A percentile compares a stretch with the other conserved stretches of the same genome.
These are phyloP conservation scores for Pelusios castaneus DNA, from an alignment of 2,113 vertebrate genomes.

Conservation along the genomic window DNA sequence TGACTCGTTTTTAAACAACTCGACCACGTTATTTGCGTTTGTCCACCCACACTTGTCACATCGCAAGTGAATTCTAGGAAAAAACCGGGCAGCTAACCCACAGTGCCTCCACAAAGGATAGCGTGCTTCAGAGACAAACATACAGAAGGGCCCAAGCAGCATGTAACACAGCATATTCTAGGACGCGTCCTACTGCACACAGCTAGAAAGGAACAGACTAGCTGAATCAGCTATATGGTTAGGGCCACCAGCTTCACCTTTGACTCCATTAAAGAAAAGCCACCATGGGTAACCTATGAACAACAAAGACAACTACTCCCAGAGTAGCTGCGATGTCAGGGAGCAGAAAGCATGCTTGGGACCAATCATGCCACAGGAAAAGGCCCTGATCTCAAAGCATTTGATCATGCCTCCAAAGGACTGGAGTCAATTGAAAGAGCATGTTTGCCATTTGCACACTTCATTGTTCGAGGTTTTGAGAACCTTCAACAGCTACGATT, in stretches of 20 bases:
- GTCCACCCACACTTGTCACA: background rate
- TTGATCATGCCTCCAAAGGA: background rate
- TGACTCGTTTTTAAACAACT: background rate
- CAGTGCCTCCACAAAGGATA: fast-evolving
- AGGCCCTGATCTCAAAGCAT: background rate
- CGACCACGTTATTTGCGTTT: fast-evolving
- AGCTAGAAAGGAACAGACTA: background rate
- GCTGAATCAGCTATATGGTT: background rate
- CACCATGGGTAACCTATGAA: background rate
- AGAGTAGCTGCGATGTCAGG: background rate
- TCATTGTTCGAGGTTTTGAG: background rate
- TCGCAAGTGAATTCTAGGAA: background rate
- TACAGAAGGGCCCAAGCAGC: background rate
- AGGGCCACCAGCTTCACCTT: background rate
- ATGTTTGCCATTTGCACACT: background rate
- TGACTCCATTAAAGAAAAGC: background rate
- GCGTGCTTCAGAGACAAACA: background rate
- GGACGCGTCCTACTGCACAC: background rate
- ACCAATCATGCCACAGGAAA: background rate
- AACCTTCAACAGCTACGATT: background rate
- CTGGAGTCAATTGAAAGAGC: too few species aligned
- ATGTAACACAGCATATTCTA: background rate
- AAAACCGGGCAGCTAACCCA: background rate
- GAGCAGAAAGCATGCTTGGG: background rate
- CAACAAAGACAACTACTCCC: background rate